A percentile compares a stretch with the other conserved stretches of the same genome.
Evolutionary conservation across 2,113 vertebrate genomes (phyloP).

Genomic region (Machaerirhynchus nigripectus): DNA sequence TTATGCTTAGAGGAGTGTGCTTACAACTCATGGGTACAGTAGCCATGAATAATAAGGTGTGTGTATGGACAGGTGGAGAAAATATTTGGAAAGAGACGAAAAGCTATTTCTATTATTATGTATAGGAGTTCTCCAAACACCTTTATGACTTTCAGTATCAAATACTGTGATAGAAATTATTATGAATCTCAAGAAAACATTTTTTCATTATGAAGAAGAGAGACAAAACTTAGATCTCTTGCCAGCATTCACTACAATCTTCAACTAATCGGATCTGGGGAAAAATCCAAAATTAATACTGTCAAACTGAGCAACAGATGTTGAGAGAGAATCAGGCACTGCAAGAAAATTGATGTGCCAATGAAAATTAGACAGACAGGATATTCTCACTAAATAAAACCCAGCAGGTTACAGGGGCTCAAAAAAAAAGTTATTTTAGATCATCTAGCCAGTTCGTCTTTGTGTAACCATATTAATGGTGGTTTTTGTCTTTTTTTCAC

Average conservation of each 20-base stretch:
- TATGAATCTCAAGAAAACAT: constrained; percentile 23
- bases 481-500: neutral
- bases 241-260: constrained; percentile 26
- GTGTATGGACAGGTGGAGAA: neutral
- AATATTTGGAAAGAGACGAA: neutral
- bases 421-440: neutral
- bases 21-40: neutral
- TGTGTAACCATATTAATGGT: neutral
- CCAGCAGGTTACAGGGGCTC: neutral
- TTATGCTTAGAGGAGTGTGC: neutral
- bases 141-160: neutral
- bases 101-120: neutral
- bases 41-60: neutral
- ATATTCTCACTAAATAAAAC: constrained; percentile 46
- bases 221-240: constrained; percentile 20
- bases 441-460: neutral
- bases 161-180: neutral
- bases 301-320: constrained; percentile 66
- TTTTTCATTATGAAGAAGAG: constrained; percentile 21
- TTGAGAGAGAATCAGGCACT: constrained; percentile 52
- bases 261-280: constrained; percentile 59
- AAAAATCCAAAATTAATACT: constrained; percentile 65
- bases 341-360: constrained; percentile 58
- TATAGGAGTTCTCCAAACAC: neutral
- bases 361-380: constrained; percentile 50